Evolutionary conservation across 1,140 invertebrate genomes (phyloP).

Genomic region (Drosophila tropicalis): DNA sequence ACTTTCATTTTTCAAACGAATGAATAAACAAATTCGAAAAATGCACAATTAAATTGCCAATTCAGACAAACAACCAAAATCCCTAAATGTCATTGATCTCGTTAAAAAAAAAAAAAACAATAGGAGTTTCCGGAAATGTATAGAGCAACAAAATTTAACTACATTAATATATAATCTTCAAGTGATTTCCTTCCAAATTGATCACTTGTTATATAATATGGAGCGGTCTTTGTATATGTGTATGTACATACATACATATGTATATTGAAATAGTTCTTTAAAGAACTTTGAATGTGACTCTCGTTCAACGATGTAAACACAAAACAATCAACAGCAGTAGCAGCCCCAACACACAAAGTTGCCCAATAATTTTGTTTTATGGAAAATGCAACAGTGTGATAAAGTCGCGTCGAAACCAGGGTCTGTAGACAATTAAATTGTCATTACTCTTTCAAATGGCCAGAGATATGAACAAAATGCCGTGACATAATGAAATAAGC

Average conservation of each 20-base stretch:
- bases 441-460: constrained; percentile 45
- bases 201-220: too few species aligned
- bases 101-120: constrained; percentile 28
- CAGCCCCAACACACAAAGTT: background rate
- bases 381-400: constrained; percentile 8
- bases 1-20: constrained; percentile 27
- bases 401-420: background rate
- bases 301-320: constrained; percentile 23
- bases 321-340: constrained; percentile 26
- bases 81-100: constrained; percentile 58
- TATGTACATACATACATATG: too few species aligned
- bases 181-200: too few species aligned
- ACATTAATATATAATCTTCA: too few species aligned
- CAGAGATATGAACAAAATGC: constrained; percentile 20
- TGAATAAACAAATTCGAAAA: background rate
- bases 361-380: constrained; percentile 7
- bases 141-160: background rate
- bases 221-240: too few species aligned
- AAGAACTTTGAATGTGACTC: background rate
- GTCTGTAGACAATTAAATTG: constrained; percentile 29
- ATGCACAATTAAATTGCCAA: background rate
- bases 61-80: background rate
- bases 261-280: background rate
- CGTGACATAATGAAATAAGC: constrained; percentile 41
- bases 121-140: background rate